Evolutionary conservation across 2,797 vertebrate species (phyloP), one percentile per base, ranked within the genome.

Genomic region (Salarias fasciatus): DNA sequence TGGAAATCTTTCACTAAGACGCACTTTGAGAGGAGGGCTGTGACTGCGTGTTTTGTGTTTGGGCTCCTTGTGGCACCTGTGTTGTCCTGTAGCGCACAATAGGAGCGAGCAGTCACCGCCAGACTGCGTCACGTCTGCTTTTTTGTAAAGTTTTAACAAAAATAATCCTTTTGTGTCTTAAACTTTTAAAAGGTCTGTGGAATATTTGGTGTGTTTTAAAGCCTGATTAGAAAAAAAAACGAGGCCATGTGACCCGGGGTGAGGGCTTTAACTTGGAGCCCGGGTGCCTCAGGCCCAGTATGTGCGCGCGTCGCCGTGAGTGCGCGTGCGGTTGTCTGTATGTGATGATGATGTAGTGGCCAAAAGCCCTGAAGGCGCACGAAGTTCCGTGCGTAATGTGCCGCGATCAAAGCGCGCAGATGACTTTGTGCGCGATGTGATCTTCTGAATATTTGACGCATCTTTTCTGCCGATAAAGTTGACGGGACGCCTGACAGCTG

Each of bases 201-300:
- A 24, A 24, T 24, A 24, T 24, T 3, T 24, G 18, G 18, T 24
- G 18, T 24, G 3, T 24, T 24, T 0, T 18, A 15, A 31, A 42
- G 60, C 24, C 7, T 12, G 8, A 8, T 24, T 24, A 24, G 24
- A n/a, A 55, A 79, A 63, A 35, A 45, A 24, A 24, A 2, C 18
- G 2, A 24, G 18, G 42, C 56, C 53, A 68, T 63, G 75, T 75
- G 72, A 78, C 66, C 12, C 30, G 38, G 15, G 63, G 41, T 58
- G 10, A 33, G 51, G 57, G 69, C 63, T 71, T 71, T 50, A 52
- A 68, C 45, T 63, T n/a, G n/a, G n/a, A n/a, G n/a, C n/a, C n/a
- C n/a, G n/a, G n/a, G n/a, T n/a, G n/a, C n/a, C n/a, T 67, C 46
- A 88, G 89, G 87, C 89, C 89, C 56, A 51, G 46, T 68, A 36